A percentile compares a stretch with the other conserved stretches of the same genome.
Conservation (phyloP, 92 coral and sea anemone genomes). For the Epizoanthus rinbou region DNA sequence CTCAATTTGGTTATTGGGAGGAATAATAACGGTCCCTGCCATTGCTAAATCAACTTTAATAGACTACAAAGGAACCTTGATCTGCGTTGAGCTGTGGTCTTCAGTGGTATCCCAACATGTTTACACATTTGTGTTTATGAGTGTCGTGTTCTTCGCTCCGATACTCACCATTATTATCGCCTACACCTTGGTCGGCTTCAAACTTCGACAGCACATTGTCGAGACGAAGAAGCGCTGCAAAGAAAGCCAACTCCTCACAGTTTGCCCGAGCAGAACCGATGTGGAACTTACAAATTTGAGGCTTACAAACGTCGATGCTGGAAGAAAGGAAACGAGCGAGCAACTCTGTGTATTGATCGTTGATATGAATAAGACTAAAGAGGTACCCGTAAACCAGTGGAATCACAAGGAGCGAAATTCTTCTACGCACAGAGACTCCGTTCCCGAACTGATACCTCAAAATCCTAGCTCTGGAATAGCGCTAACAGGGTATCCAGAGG, state of each 20-base stretch:
- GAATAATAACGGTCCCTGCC: not conserved
- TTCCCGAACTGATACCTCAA: not conserved
- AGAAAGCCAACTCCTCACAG: not conserved
- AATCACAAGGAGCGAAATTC: not conserved
- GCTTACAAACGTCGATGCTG: not conserved
- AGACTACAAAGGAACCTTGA: not conserved
- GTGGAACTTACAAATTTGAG: not conserved
- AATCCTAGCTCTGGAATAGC: no score
- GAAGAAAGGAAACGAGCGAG: not conserved
- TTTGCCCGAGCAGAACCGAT: not conserved
- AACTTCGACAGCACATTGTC: slow-evolving; percentile 2
- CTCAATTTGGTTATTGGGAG: not conserved
- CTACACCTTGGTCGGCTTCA: slow-evolving; percentile 5
- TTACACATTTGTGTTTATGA: slow-evolving; percentile 8
- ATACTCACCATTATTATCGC: not conserved
- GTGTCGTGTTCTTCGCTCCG: not conserved
- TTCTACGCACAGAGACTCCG: not conserved
- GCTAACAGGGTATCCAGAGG: not conserved
- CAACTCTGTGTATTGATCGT: not conserved
- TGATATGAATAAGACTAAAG: not conserved
- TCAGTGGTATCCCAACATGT: not conserved
- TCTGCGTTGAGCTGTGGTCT: not conserved
- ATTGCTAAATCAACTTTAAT: not conserved
- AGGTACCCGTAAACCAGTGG: slow-evolving; percentile 1
- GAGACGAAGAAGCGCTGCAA: slow-evolving; percentile 4